These are phyloP conservation scores for Listronotus oregonensis DNA, from an alignment of 1,140 invertebrate genomes.

Conservation along the genomic window DNA sequence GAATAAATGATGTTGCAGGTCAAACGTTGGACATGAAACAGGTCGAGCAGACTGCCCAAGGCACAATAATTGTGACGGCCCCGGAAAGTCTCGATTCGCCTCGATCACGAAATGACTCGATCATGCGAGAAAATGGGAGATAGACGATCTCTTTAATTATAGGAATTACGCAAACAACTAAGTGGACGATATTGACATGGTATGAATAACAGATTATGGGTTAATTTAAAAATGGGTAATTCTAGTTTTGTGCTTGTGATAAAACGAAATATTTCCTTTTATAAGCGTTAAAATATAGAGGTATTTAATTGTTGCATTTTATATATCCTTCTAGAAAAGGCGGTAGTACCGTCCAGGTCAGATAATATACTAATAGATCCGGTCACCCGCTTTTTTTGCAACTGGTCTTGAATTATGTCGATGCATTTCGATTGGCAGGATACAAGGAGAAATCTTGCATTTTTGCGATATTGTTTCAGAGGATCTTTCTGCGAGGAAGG, in stretches of 20 bases:
- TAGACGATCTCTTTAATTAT: constrained; percentile 20
- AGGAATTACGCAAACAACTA: constrained; percentile 10
- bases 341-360: too few species aligned
- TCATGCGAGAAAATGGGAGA: constrained; percentile 25
- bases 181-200: neutral
- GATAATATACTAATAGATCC: too few species aligned
- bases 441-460: too few species aligned
- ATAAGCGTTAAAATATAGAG: too few species aligned
- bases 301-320: too few species aligned
- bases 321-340: too few species aligned
- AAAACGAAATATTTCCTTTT: neutral
- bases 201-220: neutral
- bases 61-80: constrained; percentile 18
- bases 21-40: constrained; percentile 14
- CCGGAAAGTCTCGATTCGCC: constrained; percentile 19
- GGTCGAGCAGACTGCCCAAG: constrained; percentile 5
- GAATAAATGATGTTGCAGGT: constrained; percentile 16
- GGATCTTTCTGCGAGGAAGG: too few species aligned
- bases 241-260: too few species aligned
- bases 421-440: too few species aligned
- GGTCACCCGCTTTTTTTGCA: too few species aligned
- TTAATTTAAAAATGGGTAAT: neutral
- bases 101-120: constrained; percentile 17
- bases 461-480: too few species aligned
- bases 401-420: too few species aligned